Percentiles rank a stretch among this genome's conserved stretches.
These are phyloP conservation scores for Centropyge bicolor DNA, from an alignment of 2,797 vertebrate species.

Conservation along the genomic window DNA sequence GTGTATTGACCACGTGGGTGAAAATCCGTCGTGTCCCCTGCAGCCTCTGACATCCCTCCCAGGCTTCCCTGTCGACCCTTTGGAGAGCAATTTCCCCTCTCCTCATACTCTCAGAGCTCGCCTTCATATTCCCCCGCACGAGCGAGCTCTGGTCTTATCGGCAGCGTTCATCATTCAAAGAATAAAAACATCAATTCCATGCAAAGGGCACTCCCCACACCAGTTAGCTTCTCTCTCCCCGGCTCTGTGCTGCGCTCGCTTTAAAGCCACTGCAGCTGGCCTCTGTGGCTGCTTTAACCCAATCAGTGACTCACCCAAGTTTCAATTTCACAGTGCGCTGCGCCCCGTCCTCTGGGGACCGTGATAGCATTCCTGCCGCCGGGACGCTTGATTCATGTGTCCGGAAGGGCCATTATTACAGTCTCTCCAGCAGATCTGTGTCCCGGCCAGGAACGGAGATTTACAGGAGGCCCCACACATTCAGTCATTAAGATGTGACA, in stretches of 20 bases:
- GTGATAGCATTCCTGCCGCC: constrained; percentile 53
- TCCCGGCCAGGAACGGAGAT: constrained; percentile 43
- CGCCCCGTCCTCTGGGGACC: constrained; percentile 45
- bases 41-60: neutral
- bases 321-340: constrained; percentile 80
- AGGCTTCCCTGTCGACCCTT: neutral
- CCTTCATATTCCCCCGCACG: neutral
- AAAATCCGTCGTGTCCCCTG: constrained; percentile 15
- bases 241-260: constrained; percentile 14
- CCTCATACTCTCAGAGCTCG: neutral
- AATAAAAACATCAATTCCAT: constrained; percentile 42
- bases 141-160: constrained; percentile 30
- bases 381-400: constrained; percentile 68
- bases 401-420: constrained; percentile 63
- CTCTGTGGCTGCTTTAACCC: constrained; percentile 51
- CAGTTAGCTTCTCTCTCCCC: constrained; percentile 20
- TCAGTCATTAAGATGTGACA: constrained; percentile 66
- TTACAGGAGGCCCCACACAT: constrained; percentile 47
- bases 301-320: constrained; percentile 61
- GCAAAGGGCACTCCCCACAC: constrained; percentile 24
- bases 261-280: constrained; percentile 36
- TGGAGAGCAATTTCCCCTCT: neutral
- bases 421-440: constrained; percentile 50
- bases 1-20: neutral
- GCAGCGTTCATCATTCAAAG: constrained; percentile 12